Conservation (phyloP, 1,140 invertebrate species). For the Magallana ariakensis region DNA sequence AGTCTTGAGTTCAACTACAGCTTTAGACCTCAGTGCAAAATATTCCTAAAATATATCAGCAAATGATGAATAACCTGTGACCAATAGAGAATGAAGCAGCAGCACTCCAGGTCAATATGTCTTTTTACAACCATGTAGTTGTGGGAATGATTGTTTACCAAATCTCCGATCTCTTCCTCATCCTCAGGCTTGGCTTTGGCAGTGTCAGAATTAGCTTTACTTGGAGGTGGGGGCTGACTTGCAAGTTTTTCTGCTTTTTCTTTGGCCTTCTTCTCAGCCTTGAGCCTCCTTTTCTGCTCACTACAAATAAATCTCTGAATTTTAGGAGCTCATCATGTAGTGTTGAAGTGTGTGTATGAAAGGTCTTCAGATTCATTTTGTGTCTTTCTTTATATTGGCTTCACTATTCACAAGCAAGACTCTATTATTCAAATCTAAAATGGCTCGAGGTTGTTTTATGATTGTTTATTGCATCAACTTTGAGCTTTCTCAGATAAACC, state of each 20-base stretch:
- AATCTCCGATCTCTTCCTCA: slow-evolving; percentile 92
- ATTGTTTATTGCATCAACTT: no score
- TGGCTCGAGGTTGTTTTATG: no score
- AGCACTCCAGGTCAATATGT: no score
- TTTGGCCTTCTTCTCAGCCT: slow-evolving; percentile 95
- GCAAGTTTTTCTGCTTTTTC: slow-evolving; percentile 91
- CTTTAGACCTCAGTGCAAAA: slow-evolving; percentile 89
- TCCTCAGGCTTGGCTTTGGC: slow-evolving; percentile 61
- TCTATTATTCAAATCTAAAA: no score
- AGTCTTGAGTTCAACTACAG: slow-evolving; percentile 89
- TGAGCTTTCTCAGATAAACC: no score
- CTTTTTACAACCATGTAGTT: no score
- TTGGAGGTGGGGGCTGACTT: slow-evolving; percentile 21
- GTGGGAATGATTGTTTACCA: slow-evolving; percentile 83
- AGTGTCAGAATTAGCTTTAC: slow-evolving; percentile 44
- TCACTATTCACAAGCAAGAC: no score
- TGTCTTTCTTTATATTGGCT: not conserved
- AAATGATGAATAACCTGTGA: no score
- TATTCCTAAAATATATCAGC: slow-evolving; percentile 85
- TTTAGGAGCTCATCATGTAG: not conserved
- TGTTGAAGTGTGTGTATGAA: not conserved
- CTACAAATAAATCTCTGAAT: slow-evolving; percentile 81
- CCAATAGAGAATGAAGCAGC: no score
- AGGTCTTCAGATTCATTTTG: slow-evolving; percentile 30
- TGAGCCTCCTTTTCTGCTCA: slow-evolving; percentile 94